These are phyloP conservation scores for Euclidia mi DNA, from an alignment of 2,888 invertebrate genomes.

Conservation along the genomic window DNA sequence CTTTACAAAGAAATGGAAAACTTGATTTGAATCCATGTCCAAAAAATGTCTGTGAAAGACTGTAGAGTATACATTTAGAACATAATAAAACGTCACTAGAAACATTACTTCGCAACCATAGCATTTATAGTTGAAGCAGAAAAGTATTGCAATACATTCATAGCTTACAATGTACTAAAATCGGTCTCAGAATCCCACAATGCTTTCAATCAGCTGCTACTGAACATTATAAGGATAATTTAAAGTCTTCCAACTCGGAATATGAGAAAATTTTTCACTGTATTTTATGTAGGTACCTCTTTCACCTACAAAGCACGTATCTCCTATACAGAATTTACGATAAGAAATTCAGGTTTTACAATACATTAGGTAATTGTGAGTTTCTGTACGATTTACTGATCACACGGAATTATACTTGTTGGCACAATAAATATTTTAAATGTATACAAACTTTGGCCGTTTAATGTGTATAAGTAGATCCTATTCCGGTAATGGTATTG, in stretches of 20 bases:
- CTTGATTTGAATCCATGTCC: no score
- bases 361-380: constrained; percentile 54
- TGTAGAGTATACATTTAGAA: no score
- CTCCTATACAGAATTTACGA: constrained; percentile 45
- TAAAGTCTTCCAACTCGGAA: constrained; percentile 32
- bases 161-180: constrained; percentile 26
- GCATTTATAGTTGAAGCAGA: constrained; percentile 34
- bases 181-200: constrained; percentile 32
- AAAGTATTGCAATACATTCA: constrained; percentile 39
- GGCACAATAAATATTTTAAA: no score
- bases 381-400: no score
- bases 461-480: no score
- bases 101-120: no score
- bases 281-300: constrained; percentile 47
- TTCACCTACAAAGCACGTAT: constrained; percentile 50
- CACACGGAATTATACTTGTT: no score
- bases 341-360: constrained; percentile 46
- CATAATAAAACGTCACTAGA: no score
- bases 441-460: no score
- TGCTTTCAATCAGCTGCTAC: constrained; percentile 43
- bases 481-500: no score
- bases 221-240: constrained; percentile 43
- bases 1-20: no score
- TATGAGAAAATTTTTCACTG: constrained; percentile 39
- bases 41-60: no score